Conservation (phyloP, 2,113 vertebrate genomes). For the Isichthys henryi region DNA sequence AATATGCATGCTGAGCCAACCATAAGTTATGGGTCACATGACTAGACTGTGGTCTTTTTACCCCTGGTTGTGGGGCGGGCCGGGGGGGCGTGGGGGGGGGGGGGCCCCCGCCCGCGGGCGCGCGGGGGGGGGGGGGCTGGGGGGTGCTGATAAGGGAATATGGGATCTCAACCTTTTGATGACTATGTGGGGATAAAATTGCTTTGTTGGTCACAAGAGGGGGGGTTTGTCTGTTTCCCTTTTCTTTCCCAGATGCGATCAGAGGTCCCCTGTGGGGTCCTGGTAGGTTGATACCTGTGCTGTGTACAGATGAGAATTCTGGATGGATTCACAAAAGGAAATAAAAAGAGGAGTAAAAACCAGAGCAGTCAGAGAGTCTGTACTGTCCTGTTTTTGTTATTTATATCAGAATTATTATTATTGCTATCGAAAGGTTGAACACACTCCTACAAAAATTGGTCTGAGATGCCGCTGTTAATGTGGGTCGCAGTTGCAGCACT, state of each 20-base stretch:
- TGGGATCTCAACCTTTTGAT: neutral
- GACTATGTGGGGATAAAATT: neutral
- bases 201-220: neutral
- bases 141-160: no score
- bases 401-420: neutral
- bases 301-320: neutral
- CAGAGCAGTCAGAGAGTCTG: neutral
- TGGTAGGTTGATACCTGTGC: neutral
- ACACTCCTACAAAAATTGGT: neutral
- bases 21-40: slow-evolving; percentile 9
- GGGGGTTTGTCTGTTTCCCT: neutral
- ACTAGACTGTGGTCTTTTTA: neutral
- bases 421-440: neutral
- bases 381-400: neutral
- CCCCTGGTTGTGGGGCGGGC: no score
- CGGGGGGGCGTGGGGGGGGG: no score
- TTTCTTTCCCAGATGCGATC: neutral
- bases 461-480: neutral
- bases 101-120: no score
- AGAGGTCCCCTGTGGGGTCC: neutral
- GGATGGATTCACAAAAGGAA: neutral
- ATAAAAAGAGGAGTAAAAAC: neutral
- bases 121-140: no score
- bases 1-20: neutral
- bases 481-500: neutral